Conservation (phyloP, 2,797 vertebrate genomes). For the Micrastur ruficollis region DNA sequence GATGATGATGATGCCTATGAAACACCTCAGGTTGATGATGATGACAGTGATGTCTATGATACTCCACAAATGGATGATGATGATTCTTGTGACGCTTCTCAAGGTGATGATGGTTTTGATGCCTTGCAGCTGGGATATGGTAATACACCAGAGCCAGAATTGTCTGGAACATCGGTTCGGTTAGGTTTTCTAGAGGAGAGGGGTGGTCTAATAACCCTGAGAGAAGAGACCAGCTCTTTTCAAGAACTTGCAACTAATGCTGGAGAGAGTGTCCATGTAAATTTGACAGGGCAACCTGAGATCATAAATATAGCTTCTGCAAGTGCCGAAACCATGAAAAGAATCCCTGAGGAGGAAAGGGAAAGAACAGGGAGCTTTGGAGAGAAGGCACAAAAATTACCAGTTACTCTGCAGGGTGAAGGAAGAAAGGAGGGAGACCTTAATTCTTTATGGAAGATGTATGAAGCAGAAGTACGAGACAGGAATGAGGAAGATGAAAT, state of each 20-base stretch:
- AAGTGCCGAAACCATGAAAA: background rate
- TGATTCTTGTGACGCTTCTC: conserved; percentile 33
- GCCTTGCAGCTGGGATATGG: background rate
- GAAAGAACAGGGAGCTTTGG: background rate
- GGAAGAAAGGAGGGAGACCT: background rate
- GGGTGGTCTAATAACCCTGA: background rate
- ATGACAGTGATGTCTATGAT: conserved; percentile 41
- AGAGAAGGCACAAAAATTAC: background rate
- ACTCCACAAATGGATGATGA: conserved; percentile 31
- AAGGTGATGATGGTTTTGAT: conserved; percentile 48
- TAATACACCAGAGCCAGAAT: background rate
- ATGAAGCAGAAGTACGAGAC: background rate
- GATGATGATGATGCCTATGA: conserved; percentile 44
- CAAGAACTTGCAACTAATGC: background rate
- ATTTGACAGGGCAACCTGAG: background rate
- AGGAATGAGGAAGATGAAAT: background rate
- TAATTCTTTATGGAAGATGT: background rate
- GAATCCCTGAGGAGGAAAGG: background rate
- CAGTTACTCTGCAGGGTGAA: background rate
- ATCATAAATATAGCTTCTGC: background rate
- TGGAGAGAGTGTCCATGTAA: background rate
- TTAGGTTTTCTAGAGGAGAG: background rate
- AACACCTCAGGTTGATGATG: conserved; percentile 40
- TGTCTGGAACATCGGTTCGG: background rate
- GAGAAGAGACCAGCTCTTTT: background rate